Base-by-base conservation (phyloP, 2,113 vertebrate species). In the Willisornis vidua region DNA sequence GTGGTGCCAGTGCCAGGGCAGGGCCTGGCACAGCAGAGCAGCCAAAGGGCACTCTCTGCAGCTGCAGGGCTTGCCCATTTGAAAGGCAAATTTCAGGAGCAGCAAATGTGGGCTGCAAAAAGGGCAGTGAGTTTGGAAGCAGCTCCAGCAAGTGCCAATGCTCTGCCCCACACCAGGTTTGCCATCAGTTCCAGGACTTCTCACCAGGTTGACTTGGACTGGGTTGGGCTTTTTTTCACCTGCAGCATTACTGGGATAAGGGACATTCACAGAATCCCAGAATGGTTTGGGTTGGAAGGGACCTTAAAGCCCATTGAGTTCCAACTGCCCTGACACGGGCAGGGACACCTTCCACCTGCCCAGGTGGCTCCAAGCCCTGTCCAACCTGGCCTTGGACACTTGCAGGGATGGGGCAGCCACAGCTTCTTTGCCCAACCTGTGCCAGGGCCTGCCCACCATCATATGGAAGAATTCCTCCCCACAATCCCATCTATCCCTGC, bases 1-100 rank as follows among this genome's bases (percentile, higher is more conserved):
- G 46, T 15, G 54, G 14, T 2, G 15, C 0, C 1, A 58, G 65
- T 1, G 6, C 76, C 58, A 45, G 62, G 63, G 35, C 83, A 10
- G 62, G 79, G 71, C 59, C 45, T 49, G 70, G 75, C 48, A 18
- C 43, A 2, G 68, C 65, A 35, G 41, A 57, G 80, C 63, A 66
- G 28, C 83, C 51, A 6, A 89, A 72, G 76, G 81, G 61, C 55
- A 25, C 28, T 54, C 12, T 24, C 45, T 62, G 84, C 76, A 74
- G 59, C 87, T 79, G 76, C 62, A 6, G 67, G 59, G 16, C 24
- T 5, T 55, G 54, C 24, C 39, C 45, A 24, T 35, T 29, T 29
- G 77, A 54, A 66, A 91, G 33, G 59, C 51, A 66, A 45, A 70
- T 55, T 67, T 46, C 71, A 62, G 48, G 2, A 15, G 6, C 11